phyloP scores from a whole-genome alignment of 2,113 vertebrate species.

The Lepus timidus region DNA sequence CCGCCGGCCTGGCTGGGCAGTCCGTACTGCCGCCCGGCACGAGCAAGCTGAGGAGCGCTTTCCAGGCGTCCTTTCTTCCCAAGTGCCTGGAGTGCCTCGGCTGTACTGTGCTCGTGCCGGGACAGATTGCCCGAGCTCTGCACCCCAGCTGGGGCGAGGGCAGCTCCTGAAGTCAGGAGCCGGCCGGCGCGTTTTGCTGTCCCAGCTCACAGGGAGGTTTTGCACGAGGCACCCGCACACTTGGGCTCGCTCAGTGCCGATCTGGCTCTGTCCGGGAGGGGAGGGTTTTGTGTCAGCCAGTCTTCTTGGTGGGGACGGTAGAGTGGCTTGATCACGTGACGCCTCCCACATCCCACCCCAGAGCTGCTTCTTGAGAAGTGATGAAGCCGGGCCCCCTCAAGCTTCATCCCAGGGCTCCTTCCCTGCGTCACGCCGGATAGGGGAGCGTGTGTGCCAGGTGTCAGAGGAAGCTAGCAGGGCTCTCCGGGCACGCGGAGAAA shows the following conservation, averaged over 20 bases:
- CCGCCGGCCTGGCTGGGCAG: too few species aligned
- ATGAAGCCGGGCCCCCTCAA: background rate
- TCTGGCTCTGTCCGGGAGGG: background rate
- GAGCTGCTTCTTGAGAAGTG: background rate
- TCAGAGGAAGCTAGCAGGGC: background rate
- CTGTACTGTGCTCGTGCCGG: background rate
- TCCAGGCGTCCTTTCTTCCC: background rate
- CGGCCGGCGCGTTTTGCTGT: background rate
- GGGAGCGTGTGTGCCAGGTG: background rate
- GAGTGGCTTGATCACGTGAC: background rate
- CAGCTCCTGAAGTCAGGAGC: background rate
- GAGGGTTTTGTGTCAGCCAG: background rate
- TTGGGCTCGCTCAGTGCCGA: fast-evolving
- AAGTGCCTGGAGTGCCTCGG: background rate
- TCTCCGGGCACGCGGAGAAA: background rate
- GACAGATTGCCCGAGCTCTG: background rate
- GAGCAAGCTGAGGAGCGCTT: background rate
- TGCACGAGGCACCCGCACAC: background rate
- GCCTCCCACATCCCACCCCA: background rate
- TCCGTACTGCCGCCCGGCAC: too few species aligned
- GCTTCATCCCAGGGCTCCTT: background rate
- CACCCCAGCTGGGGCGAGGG: background rate
- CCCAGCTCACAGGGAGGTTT: background rate
- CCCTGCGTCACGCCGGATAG: background rate
- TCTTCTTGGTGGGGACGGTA: background rate